Evolutionary conservation across 2,888 invertebrate species (phyloP), one percentile per base, ranked within the genome.

Genomic region (Sycophila texana): DNA sequence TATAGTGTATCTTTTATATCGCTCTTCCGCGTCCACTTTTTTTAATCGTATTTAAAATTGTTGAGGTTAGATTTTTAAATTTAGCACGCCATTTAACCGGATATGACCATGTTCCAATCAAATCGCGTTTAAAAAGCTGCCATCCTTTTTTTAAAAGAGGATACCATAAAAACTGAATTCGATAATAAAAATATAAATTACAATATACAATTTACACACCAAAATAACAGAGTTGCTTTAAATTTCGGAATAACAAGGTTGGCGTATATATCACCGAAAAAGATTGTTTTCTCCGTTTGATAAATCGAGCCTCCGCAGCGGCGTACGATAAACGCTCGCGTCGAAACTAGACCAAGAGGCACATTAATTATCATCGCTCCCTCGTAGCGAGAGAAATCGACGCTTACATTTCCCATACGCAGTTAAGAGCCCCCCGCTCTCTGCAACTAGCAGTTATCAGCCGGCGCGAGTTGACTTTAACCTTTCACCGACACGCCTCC

Each of bases 401-500:
- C 58, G 57, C 57, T 20, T 65, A n/a, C 47, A 47, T 65, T 49
- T 77, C 55, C 12, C 70, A 26, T 63, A 39, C 63, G 47, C 47
- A 39, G 39, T 10, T 7, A 39, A 10, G 47, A 26, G 1, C 26
- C 4, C 39, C 30, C 10, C 26, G 4, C 47, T 39, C 14, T 22
- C 2, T 30, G 68, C 68, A 74, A 74, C 74, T 78, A 74, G 68
- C 74, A 73, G 74, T 39, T 58, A 65, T 14, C 58, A 12, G 47
- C n/a, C 16, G 16, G 51, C 61, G n/a, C 65, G 67, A 75, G 39
- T 66, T 74, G 71, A 79, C 82, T 79, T 73, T 66, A 77, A 61
- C 74, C 79, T 74, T 77, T 79, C 83, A 77, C 79, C 80, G 65
- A 57, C 76, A 60, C 78, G 61, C 74, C 78, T 57, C 26, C 51